Base-by-base conservation (phyloP, 2,888 invertebrate species). In the Drosophila prostipennis region DNA sequence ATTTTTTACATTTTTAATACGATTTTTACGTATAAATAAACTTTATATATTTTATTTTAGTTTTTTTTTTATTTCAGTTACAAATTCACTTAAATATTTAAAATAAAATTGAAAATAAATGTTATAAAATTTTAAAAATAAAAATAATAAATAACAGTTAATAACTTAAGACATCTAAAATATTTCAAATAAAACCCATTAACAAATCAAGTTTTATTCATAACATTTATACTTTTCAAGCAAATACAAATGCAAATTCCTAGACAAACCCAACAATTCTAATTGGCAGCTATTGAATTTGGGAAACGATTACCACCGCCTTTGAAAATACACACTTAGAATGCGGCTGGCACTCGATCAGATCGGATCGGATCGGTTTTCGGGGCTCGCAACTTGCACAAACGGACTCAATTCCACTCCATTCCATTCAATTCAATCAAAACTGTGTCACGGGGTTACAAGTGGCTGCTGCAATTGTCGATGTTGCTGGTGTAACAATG, bases 401-500 rank as follows among this genome's bases (percentile, higher is more conserved):
- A 29, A 46, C 29, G 8, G 19, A 75, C 69, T 64, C 54, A 61
- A 51, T 40, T 43, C 60, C 13, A 40, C 49, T 37, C 49, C 46
- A 46, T 19, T 52, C 34, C 37, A 65, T 55, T 64, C 43, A 55
- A 65, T 64, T 54, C 61, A 72, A 71, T 71, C 71, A 65, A 79
- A 81, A 77, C 67, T 84, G 79, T 81, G 81, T 81, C 79, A 82
- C 64, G 84, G 74, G 84, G 84, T 81, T 79, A 81, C 56, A 42
- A 60, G 72, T 75, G 60, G 54, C 37, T 8, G 37, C 40, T 16
- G 40, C 40, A 40, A 40, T 16, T 40, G 16, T 10, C n/a, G 40
- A 16, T 40, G 16, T 40, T 40, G 40, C 40, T 10, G 55, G 46
- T 49, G 45, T 58, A 54, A 59, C 57, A 64, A 45, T 67, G 52